Percentiles rank a stretch among this genome's conserved stretches.
These are phyloP conservation scores for Bombus affinis DNA, from an alignment of 1,140 invertebrate genomes.

Conservation along the genomic window DNA sequence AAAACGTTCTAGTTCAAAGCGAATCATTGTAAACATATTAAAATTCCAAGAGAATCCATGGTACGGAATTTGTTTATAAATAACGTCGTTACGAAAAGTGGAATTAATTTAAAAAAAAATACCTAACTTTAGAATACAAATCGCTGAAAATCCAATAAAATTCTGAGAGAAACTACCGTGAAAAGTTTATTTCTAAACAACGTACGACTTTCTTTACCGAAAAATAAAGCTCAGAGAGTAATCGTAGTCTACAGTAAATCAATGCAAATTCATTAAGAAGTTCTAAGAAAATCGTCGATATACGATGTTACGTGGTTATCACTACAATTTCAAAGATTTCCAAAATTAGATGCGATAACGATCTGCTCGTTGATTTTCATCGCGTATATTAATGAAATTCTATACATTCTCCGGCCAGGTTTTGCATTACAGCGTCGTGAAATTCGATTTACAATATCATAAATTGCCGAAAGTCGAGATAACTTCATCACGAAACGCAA, in stretches of 20 bases:
- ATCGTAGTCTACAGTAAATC: background rate
- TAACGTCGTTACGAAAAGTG: no score
- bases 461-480: constrained; percentile 1
- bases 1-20: no score
- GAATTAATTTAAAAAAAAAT: no score
- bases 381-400: background rate
- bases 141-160: no score
- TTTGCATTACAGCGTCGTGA: background rate
- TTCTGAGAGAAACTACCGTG: no score
- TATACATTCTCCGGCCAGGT: background rate
- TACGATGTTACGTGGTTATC: background rate
- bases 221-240: background rate
- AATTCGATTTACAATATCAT: background rate
- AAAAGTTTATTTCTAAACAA: no score
- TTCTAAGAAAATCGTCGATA: background rate
- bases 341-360: background rate
- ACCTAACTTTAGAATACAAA: no score
- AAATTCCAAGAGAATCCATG: no score
- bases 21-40: no score
- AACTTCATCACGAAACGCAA: background rate
- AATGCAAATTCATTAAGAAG: background rate
- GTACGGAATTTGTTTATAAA: no score
- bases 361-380: background rate
- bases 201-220: no score
- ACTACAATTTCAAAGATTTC: background rate